Conservation (phyloP, 2,113 vertebrate genomes). For the Siphamia tubifer region DNA sequence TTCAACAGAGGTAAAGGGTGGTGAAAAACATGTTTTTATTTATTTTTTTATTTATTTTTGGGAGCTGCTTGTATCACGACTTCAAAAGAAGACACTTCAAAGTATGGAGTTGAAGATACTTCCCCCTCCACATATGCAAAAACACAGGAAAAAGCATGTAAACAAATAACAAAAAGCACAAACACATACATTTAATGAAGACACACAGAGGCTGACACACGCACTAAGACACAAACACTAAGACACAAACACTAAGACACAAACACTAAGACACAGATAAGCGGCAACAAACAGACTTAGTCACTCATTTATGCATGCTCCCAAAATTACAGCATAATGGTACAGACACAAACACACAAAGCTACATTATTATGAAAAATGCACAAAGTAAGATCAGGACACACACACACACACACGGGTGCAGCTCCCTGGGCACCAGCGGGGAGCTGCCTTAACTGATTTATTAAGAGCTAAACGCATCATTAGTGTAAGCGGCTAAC, state of each 20-base stretch:
- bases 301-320: conserved; percentile 14
- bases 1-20: background rate
- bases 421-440: conserved; percentile 57
- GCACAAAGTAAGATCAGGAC: background rate
- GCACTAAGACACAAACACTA: background rate
- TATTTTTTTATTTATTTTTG: background rate
- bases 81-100: conserved; percentile 23
- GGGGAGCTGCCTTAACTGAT: conserved; percentile 76
- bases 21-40: background rate
- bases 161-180: background rate
- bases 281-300: conserved; percentile 6
- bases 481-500: conserved; percentile 81
- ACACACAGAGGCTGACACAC: conserved; percentile 3
- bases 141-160: background rate
- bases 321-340: conserved; percentile 48
- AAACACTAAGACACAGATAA: background rate
- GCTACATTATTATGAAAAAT: conserved; percentile 28
- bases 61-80: background rate
- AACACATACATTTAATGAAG: background rate
- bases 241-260: conserved; percentile 1
- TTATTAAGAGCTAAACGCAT: conserved; percentile 79
- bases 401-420: background rate
- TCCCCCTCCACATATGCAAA: background rate
- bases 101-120: background rate
- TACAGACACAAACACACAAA: conserved; percentile 24